Base-by-base conservation (phyloP, 2,113 vertebrate species). In the Mus pahari region DNA sequence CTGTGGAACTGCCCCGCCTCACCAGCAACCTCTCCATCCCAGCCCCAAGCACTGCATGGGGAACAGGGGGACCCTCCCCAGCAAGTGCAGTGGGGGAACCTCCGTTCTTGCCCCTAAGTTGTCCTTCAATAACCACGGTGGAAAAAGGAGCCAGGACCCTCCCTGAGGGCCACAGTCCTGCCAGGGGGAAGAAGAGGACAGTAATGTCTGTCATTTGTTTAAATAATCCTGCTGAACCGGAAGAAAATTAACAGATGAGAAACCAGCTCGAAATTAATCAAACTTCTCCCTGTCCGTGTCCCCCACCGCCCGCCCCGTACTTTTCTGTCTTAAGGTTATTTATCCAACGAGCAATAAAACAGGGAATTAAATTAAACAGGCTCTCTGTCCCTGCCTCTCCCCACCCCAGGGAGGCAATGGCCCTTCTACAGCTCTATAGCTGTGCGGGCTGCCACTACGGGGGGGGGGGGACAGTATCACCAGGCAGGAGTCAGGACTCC, bases 321-420 rank as follows among this genome's bases (percentile, higher is more conserved):
- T 97, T 96, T 96, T 97, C 96, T 8, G 1, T 58, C 97, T 79
- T 91, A 24, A 98, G 97, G 98, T 98, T 98, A 97, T 98, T 98
- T 94, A 98, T 97, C 96, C n/a, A 19, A 97, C 2, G 3, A 93
- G 91, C 0, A 55, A 96, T 89, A 93, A 95, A 87, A 92, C n/a
- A 5, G 1, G 17, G 97, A 90, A 97, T 97, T 4, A 26, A 96
- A 97, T 71, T 86, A 97, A 95, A 92, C 89, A 87, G 81, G 90
- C 42, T 73, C 10, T 89, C 75, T 91, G 62, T 5, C 7, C 42
- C 66, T 39, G 0, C n/a, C 19, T 0, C 50, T 79, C 82, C 86
- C 84, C 2, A 0, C 95, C 94, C 89, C 33, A 7, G 74, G 70
- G 96, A 94, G 70, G 79, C 68, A 20, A 31, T 0, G 1, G 89